Evolutionary conservation across 1,140 invertebrate species (phyloP), one percentile per base, ranked within the genome.

Genomic region (Sycophila sp.): DNA sequence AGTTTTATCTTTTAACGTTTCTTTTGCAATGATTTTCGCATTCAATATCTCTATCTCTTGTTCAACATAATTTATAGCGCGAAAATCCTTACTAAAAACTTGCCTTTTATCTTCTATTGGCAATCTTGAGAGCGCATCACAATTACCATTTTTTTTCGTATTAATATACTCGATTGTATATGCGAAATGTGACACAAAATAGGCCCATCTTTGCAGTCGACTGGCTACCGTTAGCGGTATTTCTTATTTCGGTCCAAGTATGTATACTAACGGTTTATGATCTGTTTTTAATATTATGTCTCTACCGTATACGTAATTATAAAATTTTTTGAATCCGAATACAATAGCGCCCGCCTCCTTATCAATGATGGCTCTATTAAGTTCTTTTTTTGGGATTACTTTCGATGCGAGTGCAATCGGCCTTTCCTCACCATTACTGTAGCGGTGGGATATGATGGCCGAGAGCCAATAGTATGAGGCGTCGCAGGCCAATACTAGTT

Each of bases 231-330:
- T 71, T 59, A 73, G 19, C 28, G 63, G 40, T 66, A 69, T 68
- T 67, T 55, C 64, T 77, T 79, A 22, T 45, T 65, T 45, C 4
- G 34, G 24, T 24, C 28, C 66, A 15, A 68, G 59, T 0, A 68
- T 58, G 1, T 36, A 59, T 34, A 76, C 22, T 26, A 86, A 67
- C 2, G 83, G 79, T 71, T 85, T 78, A 53, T 87, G 82, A 64
- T 85, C 85, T 22, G 78, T 84, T 26, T 76, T 64, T 6, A 84
- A 53, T 22, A 66, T 78, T 74, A 86, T 85, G 59, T 76, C 55
- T 34, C 81, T 59, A 17, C 87, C 86, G 69, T 76, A 83, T 0
- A 88, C 38, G 69, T 83, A 88, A 24, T 82, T 62, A 51, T 86
- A 79, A 69, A 87, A 88, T 28, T 59, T 68, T 60, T 38, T 60